Percentiles rank a stretch among this genome's conserved stretches.
These are phyloP conservation scores for Hylia prasina DNA, from an alignment of 2,113 vertebrate genomes.

Conservation along the genomic window DNA sequence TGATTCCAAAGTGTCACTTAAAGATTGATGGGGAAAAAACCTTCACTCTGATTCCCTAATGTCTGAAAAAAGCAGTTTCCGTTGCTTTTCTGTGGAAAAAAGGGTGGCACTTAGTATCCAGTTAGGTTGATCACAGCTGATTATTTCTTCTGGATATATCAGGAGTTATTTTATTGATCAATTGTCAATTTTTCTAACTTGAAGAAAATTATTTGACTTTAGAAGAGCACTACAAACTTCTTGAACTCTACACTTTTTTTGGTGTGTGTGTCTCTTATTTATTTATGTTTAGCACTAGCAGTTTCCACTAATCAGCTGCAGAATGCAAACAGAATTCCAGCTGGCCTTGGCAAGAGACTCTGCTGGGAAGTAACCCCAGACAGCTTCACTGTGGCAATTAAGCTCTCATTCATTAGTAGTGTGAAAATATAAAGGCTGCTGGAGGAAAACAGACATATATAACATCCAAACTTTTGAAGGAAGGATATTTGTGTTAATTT, in stretches of 20 bases:
- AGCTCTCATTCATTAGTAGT: conserved; percentile 20
- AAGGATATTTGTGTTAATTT: background rate
- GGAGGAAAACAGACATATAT: background rate
- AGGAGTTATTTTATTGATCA: conserved; percentile 35
- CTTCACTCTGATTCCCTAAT: background rate
- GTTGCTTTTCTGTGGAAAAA: background rate
- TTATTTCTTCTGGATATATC: background rate
- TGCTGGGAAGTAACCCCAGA: conserved; percentile 32
- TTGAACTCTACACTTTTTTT: background rate
- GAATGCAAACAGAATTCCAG: conserved; percentile 27
- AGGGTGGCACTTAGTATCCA: background rate
- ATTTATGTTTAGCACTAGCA: conserved; percentile 31
- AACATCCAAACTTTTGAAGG: background rate
- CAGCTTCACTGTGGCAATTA: conserved; percentile 27
- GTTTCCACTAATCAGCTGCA: conserved; percentile 32
- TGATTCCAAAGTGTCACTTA: background rate
- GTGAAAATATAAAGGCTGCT: conserved; percentile 27
- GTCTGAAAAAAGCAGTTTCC: background rate
- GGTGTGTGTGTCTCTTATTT: background rate
- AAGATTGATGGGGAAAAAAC: background rate
- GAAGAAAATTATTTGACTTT: conserved; percentile 51
- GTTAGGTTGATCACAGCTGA: background rate
- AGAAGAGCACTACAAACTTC: background rate
- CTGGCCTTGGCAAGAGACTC: conserved; percentile 28
- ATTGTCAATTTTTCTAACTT: conserved; percentile 8